Evolutionary conservation across 2,797 vertebrate species (phyloP), one percentile per base, ranked within the genome.

Genomic region (Eospalax fontanierii): DNA sequence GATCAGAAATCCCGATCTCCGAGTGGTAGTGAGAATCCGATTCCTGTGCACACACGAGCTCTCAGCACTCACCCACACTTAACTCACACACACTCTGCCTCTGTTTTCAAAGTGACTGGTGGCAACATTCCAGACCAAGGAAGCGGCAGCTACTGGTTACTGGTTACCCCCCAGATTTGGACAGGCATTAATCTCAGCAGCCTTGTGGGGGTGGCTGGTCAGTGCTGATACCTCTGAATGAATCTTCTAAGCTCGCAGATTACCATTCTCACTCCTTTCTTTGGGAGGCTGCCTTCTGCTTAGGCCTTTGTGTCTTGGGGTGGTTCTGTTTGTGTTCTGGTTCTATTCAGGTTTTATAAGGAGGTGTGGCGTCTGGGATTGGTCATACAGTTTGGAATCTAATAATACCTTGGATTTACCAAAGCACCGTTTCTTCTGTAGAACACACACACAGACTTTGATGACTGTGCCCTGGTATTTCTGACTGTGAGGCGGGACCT

Each of bases 361-460:
- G 90, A 88, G 81, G 83, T 2, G 3, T 71, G 61, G 65, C 79
- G 43, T 92, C 57, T 50, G 70, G 90, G 24, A 50, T 59, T 50
- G 21, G 30, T 82, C 4, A 0, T 91, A 38, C 54, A 30, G 78
- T 59, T 79, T 85, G 84, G 35, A 59, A 73, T 63, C 95, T 95
- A 83, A 82, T 93, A 65, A 94, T 65, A 93, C 57, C 79, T 82
- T 86, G 33, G 71, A 63, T 86, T 95, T 81, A 86, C 21, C 70
- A 89, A 86, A 46, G 43, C 66, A 40, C 30, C 78, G 86, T 95
- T 90, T 93, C 94, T 96, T 75, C 90, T 57, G 3, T 26, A 91
- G 65, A 54, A 54, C 79, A 38, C 66, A 38, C 66, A 38, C 61
- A 35, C 14, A 57, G 65, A 11, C 46, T 33, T n/a, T 15, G n/a